Conservation (phyloP, 2,888 invertebrate species). For the Aleiodes leptofemur region DNA sequence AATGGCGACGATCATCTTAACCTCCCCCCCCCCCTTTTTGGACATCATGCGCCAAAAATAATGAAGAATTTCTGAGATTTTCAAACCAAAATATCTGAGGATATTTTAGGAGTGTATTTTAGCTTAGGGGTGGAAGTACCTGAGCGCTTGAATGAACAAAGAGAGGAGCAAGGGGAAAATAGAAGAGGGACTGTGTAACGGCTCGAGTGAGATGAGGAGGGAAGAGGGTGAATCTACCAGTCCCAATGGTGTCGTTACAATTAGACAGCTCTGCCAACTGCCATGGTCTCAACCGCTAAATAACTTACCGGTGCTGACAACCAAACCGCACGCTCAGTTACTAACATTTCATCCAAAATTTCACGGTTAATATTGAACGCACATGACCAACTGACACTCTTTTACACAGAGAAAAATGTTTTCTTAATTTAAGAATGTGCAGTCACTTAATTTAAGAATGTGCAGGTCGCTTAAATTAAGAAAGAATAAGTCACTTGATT, state of each 20-base stretch:
- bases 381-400: constrained; percentile 50
- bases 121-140: constrained; percentile 52
- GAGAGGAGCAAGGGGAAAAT: constrained; percentile 37
- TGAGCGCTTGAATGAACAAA: constrained; percentile 46
- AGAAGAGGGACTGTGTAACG: constrained; percentile 33
- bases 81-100: neutral
- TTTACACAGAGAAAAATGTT: too few species aligned
- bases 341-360: constrained; percentile 40
- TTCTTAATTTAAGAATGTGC: too few species aligned
- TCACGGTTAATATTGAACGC: constrained; percentile 49
- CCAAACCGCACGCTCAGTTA: constrained; percentile 68
- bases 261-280: constrained; percentile 73
- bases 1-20: too few species aligned
- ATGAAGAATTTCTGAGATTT: neutral
- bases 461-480: too few species aligned
- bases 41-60: neutral
- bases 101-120: constrained; percentile 39
- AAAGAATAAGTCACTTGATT: too few species aligned
- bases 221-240: constrained; percentile 50
- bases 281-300: constrained; percentile 71
- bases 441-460: too few species aligned
- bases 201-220: constrained; percentile 35
- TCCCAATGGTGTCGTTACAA: constrained; percentile 74
- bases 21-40: too few species aligned
- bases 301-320: constrained; percentile 74